Evolutionary conservation across 2,888 invertebrate species (phyloP).

Genomic region (Drosophila nr. fundita): DNA sequence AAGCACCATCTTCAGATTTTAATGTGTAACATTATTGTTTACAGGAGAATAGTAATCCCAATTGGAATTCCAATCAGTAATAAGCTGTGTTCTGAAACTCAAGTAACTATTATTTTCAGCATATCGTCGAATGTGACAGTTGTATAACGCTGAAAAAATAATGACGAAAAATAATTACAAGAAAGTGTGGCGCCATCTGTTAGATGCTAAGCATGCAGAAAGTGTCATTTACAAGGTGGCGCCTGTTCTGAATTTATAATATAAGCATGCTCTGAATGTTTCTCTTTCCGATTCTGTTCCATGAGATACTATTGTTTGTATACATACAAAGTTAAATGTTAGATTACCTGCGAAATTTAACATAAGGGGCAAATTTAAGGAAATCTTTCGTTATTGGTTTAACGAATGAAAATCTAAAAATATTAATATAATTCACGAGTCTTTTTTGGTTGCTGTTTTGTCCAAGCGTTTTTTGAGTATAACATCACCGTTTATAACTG

Average conservation of each 20-base stretch:
- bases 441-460: neutral
- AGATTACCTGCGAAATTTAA: neutral
- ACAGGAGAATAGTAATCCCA: neutral
- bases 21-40: too few relatives aligned
- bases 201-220: neutral
- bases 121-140: neutral
- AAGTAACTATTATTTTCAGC: neutral
- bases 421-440: neutral
- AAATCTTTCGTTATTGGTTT: neutral
- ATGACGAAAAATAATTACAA: neutral
- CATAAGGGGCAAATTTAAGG: neutral
- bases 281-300: neutral
- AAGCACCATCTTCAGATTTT: neutral
- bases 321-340: neutral
- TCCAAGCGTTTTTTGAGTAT: neutral
- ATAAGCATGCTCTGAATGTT: neutral
- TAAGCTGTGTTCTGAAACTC: neutral
- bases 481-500: neutral
- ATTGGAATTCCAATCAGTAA: neutral
- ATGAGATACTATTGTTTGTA: neutral
- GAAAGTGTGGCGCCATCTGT: neutral
- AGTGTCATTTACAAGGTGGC: neutral
- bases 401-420: neutral
- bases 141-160: neutral
- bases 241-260: neutral